Conservation (phyloP, 2,113 vertebrate genomes). For the Charina bottae region DNA sequence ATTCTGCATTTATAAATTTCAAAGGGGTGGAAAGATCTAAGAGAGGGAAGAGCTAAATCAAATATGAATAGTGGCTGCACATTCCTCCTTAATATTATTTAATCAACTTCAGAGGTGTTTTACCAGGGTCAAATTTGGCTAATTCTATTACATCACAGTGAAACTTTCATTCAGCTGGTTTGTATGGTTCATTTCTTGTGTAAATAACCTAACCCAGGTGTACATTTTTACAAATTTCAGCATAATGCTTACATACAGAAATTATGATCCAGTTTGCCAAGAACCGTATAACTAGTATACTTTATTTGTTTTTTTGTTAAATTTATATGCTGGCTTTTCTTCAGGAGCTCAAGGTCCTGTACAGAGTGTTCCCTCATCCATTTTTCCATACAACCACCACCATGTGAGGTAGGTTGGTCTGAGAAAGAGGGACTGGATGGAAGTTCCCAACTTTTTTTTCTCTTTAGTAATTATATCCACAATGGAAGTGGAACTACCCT, state of each 20-base stretch:
- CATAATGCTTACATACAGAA: background rate
- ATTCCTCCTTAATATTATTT: background rate
- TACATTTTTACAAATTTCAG: background rate
- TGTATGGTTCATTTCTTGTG: background rate
- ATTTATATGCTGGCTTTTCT: background rate
- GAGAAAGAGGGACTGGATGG: background rate
- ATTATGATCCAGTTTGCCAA: background rate
- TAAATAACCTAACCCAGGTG: background rate
- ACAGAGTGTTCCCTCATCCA: background rate
- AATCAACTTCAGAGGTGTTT: background rate
- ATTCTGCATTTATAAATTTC: constrained; percentile 39
- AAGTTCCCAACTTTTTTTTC: background rate
- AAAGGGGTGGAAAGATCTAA: background rate
- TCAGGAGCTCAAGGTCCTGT: background rate
- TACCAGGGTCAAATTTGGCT: constrained; percentile 18
- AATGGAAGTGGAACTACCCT: background rate
- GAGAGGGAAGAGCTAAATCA: constrained; percentile 23
- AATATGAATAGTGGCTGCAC: constrained; percentile 11
- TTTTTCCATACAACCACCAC: background rate
- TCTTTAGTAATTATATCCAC: background rate
- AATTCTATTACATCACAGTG: constrained; percentile 4
- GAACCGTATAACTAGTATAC: background rate
- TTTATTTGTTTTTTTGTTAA: background rate
- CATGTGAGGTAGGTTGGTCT: background rate
- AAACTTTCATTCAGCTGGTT: constrained; percentile 14